These are phyloP conservation scores for Malthinus seriepunctatus DNA, from an alignment of 2,888 invertebrate genomes.

Conservation along the genomic window DNA sequence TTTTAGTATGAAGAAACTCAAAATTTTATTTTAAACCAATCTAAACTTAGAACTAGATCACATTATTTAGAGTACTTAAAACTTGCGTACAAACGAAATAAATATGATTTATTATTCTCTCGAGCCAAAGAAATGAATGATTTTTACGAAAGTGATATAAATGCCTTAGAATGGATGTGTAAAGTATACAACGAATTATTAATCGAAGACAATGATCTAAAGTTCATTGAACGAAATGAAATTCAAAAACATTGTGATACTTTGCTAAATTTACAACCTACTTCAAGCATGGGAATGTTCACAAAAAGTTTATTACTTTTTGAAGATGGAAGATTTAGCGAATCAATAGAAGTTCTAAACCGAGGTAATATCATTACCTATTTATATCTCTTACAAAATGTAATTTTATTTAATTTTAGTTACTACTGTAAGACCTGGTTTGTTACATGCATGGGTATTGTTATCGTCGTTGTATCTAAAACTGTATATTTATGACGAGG, in stretches of 20 bases:
- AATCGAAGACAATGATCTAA: conserved; percentile 41
- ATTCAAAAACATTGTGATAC: conserved; percentile 59
- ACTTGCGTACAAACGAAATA: conserved; percentile 54
- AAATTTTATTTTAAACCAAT: conserved; percentile 38
- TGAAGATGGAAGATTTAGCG: conserved; percentile 58
- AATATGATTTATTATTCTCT: conserved; percentile 53
- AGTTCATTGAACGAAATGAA: conserved; percentile 37
- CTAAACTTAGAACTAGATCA: conserved; percentile 41
- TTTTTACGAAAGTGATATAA: conserved; percentile 56
- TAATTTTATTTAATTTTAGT: conserved; percentile 25
- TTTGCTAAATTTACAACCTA: conserved; percentile 61
- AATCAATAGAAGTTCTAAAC: conserved; percentile 59
- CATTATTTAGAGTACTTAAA: conserved; percentile 57
- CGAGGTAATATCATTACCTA: conserved; percentile 42
- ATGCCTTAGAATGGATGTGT: conserved; percentile 66
- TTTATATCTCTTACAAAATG: not conserved
- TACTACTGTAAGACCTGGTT: conserved; percentile 48
- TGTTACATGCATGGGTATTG: conserved; percentile 56
- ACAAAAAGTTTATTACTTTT: conserved; percentile 63
- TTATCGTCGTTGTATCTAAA: conserved; percentile 56
- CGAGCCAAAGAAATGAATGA: conserved; percentile 57
- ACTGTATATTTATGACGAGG: conserved; percentile 59
- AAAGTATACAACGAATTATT: conserved; percentile 59
- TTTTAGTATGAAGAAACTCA: conserved; percentile 50
- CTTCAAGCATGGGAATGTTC: conserved; percentile 65